These are phyloP conservation scores for Spondyliosoma cantharus DNA, from an alignment of 2,797 vertebrate species.

Conservation along the genomic window DNA sequence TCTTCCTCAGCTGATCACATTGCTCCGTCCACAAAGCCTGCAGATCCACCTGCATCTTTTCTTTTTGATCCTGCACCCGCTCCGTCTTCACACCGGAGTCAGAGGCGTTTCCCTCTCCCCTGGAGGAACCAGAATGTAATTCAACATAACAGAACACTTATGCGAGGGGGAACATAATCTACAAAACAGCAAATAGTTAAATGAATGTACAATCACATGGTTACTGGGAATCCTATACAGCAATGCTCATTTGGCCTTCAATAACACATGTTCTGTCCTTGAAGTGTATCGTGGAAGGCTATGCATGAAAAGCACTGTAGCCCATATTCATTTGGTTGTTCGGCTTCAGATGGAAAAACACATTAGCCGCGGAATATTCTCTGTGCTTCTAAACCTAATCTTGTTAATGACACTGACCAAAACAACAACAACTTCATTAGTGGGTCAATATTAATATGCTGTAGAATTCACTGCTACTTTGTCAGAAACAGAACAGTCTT, in stretches of 20 bases:
- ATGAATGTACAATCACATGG: neutral
- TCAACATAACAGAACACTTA: neutral
- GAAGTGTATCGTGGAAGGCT: conserved; percentile 14
- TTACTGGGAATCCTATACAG: conserved; percentile 30
- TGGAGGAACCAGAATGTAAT: conserved; percentile 47
- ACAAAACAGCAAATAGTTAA: neutral
- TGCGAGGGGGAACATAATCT: neutral
- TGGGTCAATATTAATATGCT: conserved; percentile 44
- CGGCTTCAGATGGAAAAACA: conserved; percentile 40
- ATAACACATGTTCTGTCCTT: conserved; percentile 16
- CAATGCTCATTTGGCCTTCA: conserved; percentile 17
- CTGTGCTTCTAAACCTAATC: conserved; percentile 46
- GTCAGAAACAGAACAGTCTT: conserved; percentile 32
- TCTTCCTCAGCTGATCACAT: conserved; percentile 84
- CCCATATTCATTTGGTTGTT: conserved; percentile 47
- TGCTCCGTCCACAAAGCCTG: conserved; percentile 85
- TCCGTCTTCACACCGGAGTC: conserved; percentile 65
- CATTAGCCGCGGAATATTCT: conserved; percentile 56
- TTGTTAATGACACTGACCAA: conserved; percentile 50
- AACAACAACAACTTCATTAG: conserved; percentile 66
- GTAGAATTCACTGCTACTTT: conserved; percentile 39
- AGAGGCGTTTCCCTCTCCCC: conserved; percentile 57
- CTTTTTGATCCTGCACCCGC: conserved; percentile 84
- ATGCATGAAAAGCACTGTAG: conserved; percentile 11
- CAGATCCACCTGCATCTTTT: conserved; percentile 88